Conservation (phyloP, 1,140 invertebrate genomes). For the Fopius arisanus region DNA sequence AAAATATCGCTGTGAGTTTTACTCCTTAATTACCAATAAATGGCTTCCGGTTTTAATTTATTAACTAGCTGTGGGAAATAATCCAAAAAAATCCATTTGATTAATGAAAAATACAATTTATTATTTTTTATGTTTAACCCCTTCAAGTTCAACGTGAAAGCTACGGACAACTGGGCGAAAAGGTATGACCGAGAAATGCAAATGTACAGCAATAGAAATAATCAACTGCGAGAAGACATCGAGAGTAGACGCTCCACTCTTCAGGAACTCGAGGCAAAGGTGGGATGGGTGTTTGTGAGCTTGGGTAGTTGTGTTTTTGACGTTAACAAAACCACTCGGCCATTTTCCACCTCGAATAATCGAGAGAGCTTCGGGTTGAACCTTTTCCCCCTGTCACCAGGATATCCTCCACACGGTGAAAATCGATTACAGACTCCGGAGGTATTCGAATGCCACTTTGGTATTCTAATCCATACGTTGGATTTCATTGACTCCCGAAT, state of each 20-base stretch:
- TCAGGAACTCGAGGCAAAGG: slow-evolving; percentile 50
- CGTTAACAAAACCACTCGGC: background rate
- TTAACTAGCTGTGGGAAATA: too few species aligned
- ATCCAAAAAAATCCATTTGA: background rate
- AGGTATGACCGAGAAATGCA: slow-evolving; percentile 47
- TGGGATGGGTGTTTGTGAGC: slow-evolving; percentile 46
- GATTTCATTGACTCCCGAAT: slow-evolving; percentile 21
- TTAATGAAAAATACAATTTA: background rate
- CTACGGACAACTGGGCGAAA: slow-evolving; percentile 47
- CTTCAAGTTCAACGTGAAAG: slow-evolving; percentile 45
- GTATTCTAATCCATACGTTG: slow-evolving; percentile 30
- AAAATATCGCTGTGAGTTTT: slow-evolving; percentile 48
- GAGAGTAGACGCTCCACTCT: slow-evolving; percentile 43
- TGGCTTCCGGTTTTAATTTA: too few species aligned
- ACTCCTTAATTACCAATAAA: background rate
- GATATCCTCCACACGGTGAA: slow-evolving; percentile 19
- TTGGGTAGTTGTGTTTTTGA: slow-evolving; percentile 46
- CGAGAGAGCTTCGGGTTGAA: background rate
- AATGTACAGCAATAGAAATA: slow-evolving; percentile 50
- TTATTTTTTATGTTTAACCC: background rate
- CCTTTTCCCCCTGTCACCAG: slow-evolving; percentile 7
- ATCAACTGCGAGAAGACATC: slow-evolving; percentile 50
- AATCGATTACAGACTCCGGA: slow-evolving; percentile 31
- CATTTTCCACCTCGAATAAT: background rate
- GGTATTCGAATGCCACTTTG: slow-evolving; percentile 22